A percentile compares a stretch with the other conserved stretches of the same genome.
Conservation (phyloP, 92 coral and sea anemone species). For the Zoanthus gigantus region DNA sequence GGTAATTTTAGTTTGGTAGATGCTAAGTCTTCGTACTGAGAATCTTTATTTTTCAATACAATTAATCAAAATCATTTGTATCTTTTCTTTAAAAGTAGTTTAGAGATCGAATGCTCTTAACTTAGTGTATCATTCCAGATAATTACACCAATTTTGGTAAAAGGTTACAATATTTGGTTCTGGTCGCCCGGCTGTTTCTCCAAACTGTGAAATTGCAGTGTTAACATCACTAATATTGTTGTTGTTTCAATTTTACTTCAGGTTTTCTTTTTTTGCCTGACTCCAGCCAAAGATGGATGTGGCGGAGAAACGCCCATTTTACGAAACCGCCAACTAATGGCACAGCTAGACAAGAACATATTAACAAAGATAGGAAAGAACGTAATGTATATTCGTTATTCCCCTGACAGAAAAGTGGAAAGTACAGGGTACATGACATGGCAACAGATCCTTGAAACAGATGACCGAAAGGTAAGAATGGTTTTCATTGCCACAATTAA, state of each 20-base stretch:
- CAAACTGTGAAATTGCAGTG: background rate
- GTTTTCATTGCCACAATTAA: no score
- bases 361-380: conserved; percentile 63
- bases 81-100: no score
- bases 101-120: no score
- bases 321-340: conserved; percentile 56
- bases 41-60: no score
- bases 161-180: no score
- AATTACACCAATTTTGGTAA: no score
- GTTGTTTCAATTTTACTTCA: background rate
- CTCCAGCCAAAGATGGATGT: conserved; percentile 57
- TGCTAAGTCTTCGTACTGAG: no score
- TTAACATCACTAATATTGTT: background rate
- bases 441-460: conserved; percentile 52
- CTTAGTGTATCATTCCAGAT: no score
- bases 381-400: conserved; percentile 56
- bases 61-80: no score
- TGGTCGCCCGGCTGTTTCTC: background rate
- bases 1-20: no score
- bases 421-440: conserved; percentile 43
- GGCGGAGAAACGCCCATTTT: conserved; percentile 76
- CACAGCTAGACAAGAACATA: conserved; percentile 61
- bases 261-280: conserved; percentile 59
- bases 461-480: conserved; percentile 38
- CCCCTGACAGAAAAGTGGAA: conserved; percentile 44